Evolutionary conservation across 2,888 invertebrate genomes (phyloP).

Genomic region (Campoletis raptor): DNA sequence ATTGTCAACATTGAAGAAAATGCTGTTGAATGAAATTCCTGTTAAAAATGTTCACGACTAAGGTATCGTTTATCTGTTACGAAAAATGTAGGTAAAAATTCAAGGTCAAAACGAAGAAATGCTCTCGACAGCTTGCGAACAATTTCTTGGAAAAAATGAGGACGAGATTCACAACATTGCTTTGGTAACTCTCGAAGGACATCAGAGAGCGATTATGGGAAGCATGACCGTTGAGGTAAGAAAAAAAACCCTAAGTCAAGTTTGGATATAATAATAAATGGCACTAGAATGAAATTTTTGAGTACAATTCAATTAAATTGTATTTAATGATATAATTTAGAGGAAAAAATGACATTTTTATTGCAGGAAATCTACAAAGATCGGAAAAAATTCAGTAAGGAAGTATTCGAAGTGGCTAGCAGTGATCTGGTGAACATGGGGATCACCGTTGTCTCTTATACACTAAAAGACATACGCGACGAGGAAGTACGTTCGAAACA

Average conservation of each 20-base stretch:
- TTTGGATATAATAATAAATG: too few relatives aligned
- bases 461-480: conserved; percentile 96
- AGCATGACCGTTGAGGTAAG: conserved; percentile 96
- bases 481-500: conserved; percentile 91
- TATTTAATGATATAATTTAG: too few relatives aligned
- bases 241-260: too few relatives aligned
- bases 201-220: conserved; percentile 98
- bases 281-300: too few relatives aligned
- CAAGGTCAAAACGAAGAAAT: conserved; percentile 96
- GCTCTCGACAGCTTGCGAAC: conserved; percentile 96
- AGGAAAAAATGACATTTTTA: not conserved
- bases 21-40: not conserved
- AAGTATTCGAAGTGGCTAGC: conserved; percentile 97
- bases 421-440: conserved; percentile 98
- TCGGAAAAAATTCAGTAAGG: conserved; percentile 97
- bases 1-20: not conserved
- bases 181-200: conserved; percentile 96
- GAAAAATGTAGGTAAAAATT: conserved; percentile 89
- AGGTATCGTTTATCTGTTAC: too few relatives aligned
- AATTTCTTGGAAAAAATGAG: conserved; percentile 95
- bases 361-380: conserved; percentile 95
- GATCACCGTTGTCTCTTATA: conserved; percentile 97
- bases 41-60: too few relatives aligned
- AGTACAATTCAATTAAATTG: not conserved
- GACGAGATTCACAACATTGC: conserved; percentile 96